Evolutionary conservation across 2,888 invertebrate species (phyloP), one percentile per base, ranked within the genome.

Genomic region (Podotricha telesiphe): DNA sequence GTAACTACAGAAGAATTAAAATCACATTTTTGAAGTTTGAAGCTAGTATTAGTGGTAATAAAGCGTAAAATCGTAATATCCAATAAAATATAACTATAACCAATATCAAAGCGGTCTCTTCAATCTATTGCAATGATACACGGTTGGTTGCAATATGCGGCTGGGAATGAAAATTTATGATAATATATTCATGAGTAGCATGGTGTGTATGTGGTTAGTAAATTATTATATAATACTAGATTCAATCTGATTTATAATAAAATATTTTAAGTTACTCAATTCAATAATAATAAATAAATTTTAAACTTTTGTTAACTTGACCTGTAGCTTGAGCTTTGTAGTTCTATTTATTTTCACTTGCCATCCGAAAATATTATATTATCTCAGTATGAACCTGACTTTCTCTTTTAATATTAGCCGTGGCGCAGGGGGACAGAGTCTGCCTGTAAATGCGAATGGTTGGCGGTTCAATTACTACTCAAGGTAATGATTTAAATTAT

Each of bases 111-210:
- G 51, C 50, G 50, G 68, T 66, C 65, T 48, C 34, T 56, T 34
- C 65, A 72, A 68, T 70, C 62, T 51, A 63, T 63, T 34, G 50
- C 20, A 45, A 62, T 55, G 40, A 53, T 55, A 28, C 47, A 19
- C 45, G 42, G 65, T 68, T 67, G 55, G 59, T 55, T 70, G 64
- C 62, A 67, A 71, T 67, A 66, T 70, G 68, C 55, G 42, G 53
- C 34, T 70, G 56, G 67, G 71, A 68, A 61, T 71, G 71, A 71
- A 61, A 67, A 70, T 71, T 73, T 70, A 73, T 73, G 70, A 68
- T 73, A 73, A 73, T 71, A 61, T 73, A 73, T 73, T 69, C 71
- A 73, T 73, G 68, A 68, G 65, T 70, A 68, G 63, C 65, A 58
- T 58, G 56, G 45, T 62, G 42, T 59, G 8, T 58, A 19, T 69